Evolutionary conservation across 2,888 invertebrate genomes (phyloP).

Genomic region (Tricholauxania praeusta): DNA sequence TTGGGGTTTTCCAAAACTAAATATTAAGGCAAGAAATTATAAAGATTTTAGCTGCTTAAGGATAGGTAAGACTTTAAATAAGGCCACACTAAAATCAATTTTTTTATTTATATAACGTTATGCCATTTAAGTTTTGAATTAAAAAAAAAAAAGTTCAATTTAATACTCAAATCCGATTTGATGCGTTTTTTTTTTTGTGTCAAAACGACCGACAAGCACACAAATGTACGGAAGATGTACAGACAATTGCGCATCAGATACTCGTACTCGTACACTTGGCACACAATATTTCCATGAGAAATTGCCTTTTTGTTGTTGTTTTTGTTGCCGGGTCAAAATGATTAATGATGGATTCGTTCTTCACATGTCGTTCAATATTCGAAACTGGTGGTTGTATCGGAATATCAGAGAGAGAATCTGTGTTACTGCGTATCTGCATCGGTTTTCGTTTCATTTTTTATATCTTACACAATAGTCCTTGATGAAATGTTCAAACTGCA

Average conservation of each 20-base stretch:
- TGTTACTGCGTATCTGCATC: slow-evolving; percentile 36
- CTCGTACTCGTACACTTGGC: slow-evolving; percentile 38
- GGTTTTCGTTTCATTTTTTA: slow-evolving; percentile 17
- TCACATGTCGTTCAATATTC: slow-evolving; percentile 35
- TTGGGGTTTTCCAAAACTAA: too few relatives aligned
- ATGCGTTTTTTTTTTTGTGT: slow-evolving; percentile 42
- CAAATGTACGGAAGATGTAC: slow-evolving; percentile 32
- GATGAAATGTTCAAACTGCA: slow-evolving; percentile 42
- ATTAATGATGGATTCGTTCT: slow-evolving; percentile 62
- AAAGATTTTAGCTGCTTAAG: too few relatives aligned
- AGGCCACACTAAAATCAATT: too few relatives aligned
- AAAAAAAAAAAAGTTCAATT: slow-evolving; percentile 7
- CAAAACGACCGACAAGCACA: slow-evolving; percentile 47
- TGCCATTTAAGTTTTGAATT: too few relatives aligned
- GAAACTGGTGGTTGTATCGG: slow-evolving; percentile 24
- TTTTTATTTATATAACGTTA: too few relatives aligned
- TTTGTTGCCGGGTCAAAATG: slow-evolving; percentile 56
- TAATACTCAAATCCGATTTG: slow-evolving; percentile 49
- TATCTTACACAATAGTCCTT: slow-evolving; percentile 45
- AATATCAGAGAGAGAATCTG: slow-evolving; percentile 21
- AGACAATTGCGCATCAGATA: slow-evolving; percentile 40
- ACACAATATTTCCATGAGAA: slow-evolving; percentile 63
- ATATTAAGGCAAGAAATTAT: too few relatives aligned
- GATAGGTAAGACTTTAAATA: too few relatives aligned
- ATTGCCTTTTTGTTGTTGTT: slow-evolving; percentile 57